Evolutionary conservation across 2,888 invertebrate species (phyloP).

Genomic region (Acronicta alni): DNA sequence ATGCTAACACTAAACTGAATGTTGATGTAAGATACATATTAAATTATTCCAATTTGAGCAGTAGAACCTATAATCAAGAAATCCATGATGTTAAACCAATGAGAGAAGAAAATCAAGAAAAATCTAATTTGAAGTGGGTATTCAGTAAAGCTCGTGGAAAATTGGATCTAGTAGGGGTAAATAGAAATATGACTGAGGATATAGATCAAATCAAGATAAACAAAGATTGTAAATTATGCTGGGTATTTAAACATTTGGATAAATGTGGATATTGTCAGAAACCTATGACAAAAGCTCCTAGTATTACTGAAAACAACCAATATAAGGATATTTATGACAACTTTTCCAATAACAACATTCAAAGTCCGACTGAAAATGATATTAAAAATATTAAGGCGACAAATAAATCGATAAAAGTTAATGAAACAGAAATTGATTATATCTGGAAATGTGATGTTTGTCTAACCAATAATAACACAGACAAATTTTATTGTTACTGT

Average conservation of each 20-base stretch:
- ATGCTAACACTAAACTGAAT: not conserved
- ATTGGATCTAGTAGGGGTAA: not conserved
- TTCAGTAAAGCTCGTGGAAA: conserved; percentile 4
- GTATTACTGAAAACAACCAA: conserved; percentile 1
- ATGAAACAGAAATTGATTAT: no score
- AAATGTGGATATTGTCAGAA: conserved; percentile 69
- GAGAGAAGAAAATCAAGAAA: not conserved
- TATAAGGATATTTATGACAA: not conserved
- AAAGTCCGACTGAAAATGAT: not conserved
- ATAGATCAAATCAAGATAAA: not conserved
- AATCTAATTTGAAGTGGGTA: conserved; percentile 2
- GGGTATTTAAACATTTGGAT: conserved; percentile 62
- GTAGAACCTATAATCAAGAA: not conserved
- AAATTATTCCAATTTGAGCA: conserved; percentile 1
- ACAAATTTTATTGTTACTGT: conserved; percentile 65
- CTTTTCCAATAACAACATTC: not conserved
- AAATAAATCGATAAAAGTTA: not conserved
- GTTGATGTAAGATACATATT: not conserved
- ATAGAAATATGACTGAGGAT: not conserved
- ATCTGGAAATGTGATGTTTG: conserved; percentile 72
- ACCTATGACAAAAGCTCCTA: conserved; percentile 16
- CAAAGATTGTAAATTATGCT: conserved; percentile 64
- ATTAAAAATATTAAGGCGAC: not conserved
- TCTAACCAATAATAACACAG: conserved; percentile 59
- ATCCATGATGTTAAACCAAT: not conserved